phyloP scores from a whole-genome alignment of 1,140 invertebrate species.

The Leptinotarsa undecemlineata region DNA sequence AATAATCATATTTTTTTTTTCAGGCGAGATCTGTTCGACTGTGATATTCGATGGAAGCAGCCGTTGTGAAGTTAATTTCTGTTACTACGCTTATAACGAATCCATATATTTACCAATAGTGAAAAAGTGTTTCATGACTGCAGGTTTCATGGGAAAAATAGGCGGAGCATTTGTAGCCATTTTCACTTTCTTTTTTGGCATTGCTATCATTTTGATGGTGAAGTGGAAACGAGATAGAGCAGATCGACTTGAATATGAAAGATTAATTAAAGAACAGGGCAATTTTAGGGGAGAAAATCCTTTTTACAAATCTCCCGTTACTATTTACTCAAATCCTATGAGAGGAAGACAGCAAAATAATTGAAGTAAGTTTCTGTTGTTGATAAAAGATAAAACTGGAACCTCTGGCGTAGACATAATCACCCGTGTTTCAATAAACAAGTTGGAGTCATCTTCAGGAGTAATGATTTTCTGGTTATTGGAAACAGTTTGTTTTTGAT shows the following conservation, averaged over 20 bases:
- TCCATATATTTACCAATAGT: slow-evolving; percentile 17
- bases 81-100: slow-evolving; percentile 22
- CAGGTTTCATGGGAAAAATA: slow-evolving; percentile 16
- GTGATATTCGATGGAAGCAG: slow-evolving; percentile 15
- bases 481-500: too few species aligned
- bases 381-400: too few species aligned
- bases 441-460: too few species aligned
- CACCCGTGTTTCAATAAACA: too few species aligned
- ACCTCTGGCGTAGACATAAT: too few species aligned
- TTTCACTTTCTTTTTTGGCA: slow-evolving; percentile 22
- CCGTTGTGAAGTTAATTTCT: slow-evolving; percentile 26
- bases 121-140: slow-evolving; percentile 16
- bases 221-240: slow-evolving; percentile 29
- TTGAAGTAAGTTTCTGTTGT: too few species aligned
- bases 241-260: slow-evolving; percentile 38
- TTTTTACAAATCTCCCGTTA: slow-evolving; percentile 37
- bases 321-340: slow-evolving; percentile 36
- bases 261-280: slow-evolving; percentile 26
- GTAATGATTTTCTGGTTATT: too few species aligned
- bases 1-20: background rate
- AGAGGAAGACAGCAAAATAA: background rate
- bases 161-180: slow-evolving; percentile 10
- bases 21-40: slow-evolving; percentile 22
- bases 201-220: slow-evolving; percentile 23
- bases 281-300: slow-evolving; percentile 30